Conservation (phyloP, 1,140 invertebrate genomes). For the Oedothorax gibbosus region DNA sequence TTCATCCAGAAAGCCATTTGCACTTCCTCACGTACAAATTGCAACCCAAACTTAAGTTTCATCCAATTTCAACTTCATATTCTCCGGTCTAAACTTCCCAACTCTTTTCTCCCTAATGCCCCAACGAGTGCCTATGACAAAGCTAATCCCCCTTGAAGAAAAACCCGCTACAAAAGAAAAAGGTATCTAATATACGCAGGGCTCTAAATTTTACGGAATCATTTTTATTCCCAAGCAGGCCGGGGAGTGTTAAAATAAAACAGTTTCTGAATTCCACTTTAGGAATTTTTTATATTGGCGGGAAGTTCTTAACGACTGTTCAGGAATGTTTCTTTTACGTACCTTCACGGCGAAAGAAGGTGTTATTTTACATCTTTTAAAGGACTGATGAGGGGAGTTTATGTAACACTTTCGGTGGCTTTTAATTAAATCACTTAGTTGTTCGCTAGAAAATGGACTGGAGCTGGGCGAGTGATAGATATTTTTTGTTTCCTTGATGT, state of each 20-base stretch:
- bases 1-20: too few species aligned
- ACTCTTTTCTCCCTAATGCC: too few species aligned
- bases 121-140: too few species aligned
- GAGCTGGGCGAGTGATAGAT: background rate
- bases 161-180: constrained; percentile 8
- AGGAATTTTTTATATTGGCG: constrained; percentile 43
- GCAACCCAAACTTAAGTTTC: too few species aligned
- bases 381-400: constrained; percentile 55
- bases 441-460: constrained; percentile 22
- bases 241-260: constrained; percentile 1
- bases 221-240: constrained; percentile 32
- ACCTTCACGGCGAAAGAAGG: constrained; percentile 8
- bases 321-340: constrained; percentile 26
- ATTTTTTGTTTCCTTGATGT: too few species aligned
- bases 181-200: constrained; percentile 44
- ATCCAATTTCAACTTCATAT: too few species aligned
- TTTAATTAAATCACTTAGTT: constrained; percentile 55
- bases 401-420: constrained; percentile 30
- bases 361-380: constrained; percentile 56
- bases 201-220: constrained; percentile 57
- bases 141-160: background rate
- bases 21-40: too few species aligned
- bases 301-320: constrained; percentile 53
- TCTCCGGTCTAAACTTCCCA: too few species aligned
- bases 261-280: constrained; percentile 40